A percentile compares a stretch with the other conserved stretches of the same genome.
phyloP scores from a whole-genome alignment of 2,888 invertebrate genomes.

The Miltochrista miniata region DNA sequence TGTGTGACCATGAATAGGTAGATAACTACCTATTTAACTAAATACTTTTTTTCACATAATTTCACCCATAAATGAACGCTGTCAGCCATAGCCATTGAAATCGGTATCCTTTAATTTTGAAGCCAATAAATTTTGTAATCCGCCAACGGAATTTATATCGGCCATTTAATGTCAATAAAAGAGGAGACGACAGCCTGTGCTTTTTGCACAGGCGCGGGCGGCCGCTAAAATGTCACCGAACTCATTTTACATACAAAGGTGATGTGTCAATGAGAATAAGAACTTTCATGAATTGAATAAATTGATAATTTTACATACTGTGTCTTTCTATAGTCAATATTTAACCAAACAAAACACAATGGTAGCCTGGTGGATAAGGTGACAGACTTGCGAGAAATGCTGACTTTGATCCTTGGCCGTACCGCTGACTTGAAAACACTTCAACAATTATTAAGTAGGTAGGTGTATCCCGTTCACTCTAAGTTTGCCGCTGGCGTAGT shows the following conservation, averaged over 20 bases:
- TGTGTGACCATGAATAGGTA: too few relatives aligned
- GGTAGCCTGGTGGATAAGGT: too few relatives aligned
- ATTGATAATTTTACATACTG: too few relatives aligned
- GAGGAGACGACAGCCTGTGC: slow-evolving; percentile 50
- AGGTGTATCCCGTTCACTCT: too few relatives aligned
- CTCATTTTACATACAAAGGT: slow-evolving; percentile 78
- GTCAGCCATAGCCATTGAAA: slow-evolving; percentile 78
- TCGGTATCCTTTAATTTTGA: slow-evolving; percentile 82
- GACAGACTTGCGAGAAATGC: too few relatives aligned
- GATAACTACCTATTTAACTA: slow-evolving; percentile 49
- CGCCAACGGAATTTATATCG: slow-evolving; percentile 81
- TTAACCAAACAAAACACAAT: too few relatives aligned
- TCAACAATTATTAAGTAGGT: too few relatives aligned
- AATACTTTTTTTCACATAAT: slow-evolving; percentile 51
- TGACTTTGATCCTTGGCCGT: too few relatives aligned
- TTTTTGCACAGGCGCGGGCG: slow-evolving; percentile 49
- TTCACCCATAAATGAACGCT: slow-evolving; percentile 70
- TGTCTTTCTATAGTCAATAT: too few relatives aligned
- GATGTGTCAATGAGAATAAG: slow-evolving; percentile 58
- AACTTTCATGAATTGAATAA: too few relatives aligned
- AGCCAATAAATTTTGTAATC: slow-evolving; percentile 81
- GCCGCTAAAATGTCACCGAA: slow-evolving; percentile 54
- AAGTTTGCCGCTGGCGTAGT: too few relatives aligned
- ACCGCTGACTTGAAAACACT: too few relatives aligned
- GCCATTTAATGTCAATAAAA: slow-evolving; percentile 79